A percentile compares a stretch with the other conserved stretches of the same genome.
Evolutionary conservation across 2,113 vertebrate genomes (phyloP).

Genomic region (Peromyscus leucopus): DNA sequence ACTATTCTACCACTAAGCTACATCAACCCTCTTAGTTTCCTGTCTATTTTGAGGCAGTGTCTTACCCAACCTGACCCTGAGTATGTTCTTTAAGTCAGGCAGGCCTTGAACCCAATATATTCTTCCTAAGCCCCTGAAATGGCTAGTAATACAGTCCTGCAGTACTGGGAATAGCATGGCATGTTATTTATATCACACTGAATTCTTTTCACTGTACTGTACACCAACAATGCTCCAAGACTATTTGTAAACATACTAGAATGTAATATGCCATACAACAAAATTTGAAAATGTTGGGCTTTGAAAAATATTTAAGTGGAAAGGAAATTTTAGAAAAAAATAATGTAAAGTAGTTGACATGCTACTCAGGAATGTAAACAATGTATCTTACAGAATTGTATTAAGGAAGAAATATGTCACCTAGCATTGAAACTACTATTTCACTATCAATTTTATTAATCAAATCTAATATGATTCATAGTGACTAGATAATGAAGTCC

Average conservation of each 20-base stretch:
- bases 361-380: not conserved
- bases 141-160: not conserved
- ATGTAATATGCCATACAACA: not conserved
- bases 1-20: not conserved
- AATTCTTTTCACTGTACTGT: not conserved
- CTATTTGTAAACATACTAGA: not conserved
- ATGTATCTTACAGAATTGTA: not conserved
- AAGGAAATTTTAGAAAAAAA: not conserved
- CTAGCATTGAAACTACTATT: not conserved
- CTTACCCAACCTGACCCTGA: not conserved
- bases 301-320: not conserved
- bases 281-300: not conserved
- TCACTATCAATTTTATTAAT: not conserved
- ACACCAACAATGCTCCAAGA: not conserved
- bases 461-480: conserved; percentile 17
- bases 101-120: too few species aligned
- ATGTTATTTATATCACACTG: conserved; percentile 8
- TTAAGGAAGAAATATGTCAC: not conserved
- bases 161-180: not conserved
- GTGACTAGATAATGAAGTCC: not conserved
- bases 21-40: rapidly evolving
- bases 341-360: not conserved
- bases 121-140: not conserved
- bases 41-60: not conserved
- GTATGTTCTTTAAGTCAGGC: not conserved